Evolutionary conservation across 1,140 invertebrate species (phyloP).

Genomic region (Rhizoglyphus robini): DNA sequence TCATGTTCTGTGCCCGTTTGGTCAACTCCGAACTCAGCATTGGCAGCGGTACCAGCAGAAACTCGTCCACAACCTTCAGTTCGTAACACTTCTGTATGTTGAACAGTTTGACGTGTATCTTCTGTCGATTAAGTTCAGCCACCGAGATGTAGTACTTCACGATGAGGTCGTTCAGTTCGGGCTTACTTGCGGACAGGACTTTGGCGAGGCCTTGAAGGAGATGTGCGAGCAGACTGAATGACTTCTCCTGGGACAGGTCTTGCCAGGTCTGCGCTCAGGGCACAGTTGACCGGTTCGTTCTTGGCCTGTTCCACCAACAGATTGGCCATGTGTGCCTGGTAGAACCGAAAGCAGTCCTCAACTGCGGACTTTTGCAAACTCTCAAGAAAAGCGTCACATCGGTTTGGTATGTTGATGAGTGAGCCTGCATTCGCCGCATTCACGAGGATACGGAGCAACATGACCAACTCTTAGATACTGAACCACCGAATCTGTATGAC

Average conservation of each 20-base stretch:
- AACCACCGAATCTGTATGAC: no score
- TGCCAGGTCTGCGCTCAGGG: not conserved
- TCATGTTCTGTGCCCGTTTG: constrained; percentile 1
- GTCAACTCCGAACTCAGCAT: not conserved
- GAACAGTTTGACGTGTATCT: constrained; percentile 3
- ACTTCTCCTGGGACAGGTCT: not conserved
- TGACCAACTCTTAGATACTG: constrained; percentile 24
- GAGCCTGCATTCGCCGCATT: constrained; percentile 27
- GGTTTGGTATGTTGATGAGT: constrained; percentile 24
- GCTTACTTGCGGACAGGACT: not conserved
- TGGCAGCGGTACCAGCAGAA: constrained; percentile 2
- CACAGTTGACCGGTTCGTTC: constrained; percentile 1
- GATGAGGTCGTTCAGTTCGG: not conserved
- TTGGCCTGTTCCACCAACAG: constrained; percentile 12
- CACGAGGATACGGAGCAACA: constrained; percentile 24
- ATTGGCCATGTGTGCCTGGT: constrained; percentile 21
- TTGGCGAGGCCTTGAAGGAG: constrained; percentile 15
- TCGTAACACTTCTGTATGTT: constrained; percentile 1
- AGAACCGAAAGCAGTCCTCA: constrained; percentile 26
- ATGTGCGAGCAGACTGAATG: constrained; percentile 9
- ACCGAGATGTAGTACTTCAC: not conserved
- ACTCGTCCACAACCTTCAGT: constrained; percentile 4
- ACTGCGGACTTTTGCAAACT: constrained; percentile 22
- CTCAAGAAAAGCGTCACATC: constrained; percentile 26
- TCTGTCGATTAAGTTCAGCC: constrained; percentile 16